Base-by-base conservation (phyloP, 2,888 invertebrate species). In the Alloplasta piceator region DNA sequence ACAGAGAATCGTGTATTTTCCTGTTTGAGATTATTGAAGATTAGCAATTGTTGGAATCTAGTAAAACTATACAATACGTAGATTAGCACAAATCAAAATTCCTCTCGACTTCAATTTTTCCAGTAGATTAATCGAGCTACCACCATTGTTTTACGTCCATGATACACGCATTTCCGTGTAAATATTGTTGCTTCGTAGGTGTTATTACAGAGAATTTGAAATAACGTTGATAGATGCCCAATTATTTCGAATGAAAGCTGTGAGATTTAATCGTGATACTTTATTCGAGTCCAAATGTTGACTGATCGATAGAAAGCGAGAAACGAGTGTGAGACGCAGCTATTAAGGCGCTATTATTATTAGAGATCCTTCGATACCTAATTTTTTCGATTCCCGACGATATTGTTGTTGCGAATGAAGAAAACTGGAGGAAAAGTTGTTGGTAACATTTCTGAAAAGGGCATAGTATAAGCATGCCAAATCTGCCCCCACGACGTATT, bases 271-370 rank as follows among this genome's bases (percentile, higher is more conserved):
- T 66, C 36, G 64, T 52, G 26, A 78, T 56, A 71, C 78, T 72
- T 74, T 70, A 58, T 26, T 71, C 39, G 39, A 58, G 39, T 63
- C 38, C n/a, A 39, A 14, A 72, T 58, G 48, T 41, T 58, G 39
- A 64, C 10, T 3, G 43, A 52, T 43, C 14, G 48, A 55, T 12
- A 36, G 38, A 38, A 39, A 55, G 50, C 3, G 6, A 6, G 26
- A 50, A n/a, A 26, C 5, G 5, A n/a, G 7, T 4, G 52, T 14
- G 74, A 68, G 48, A 12, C 6, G 50, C 55, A 50, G 41, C 41
- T 46, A 12, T 26, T 39, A 16, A 55, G 74, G 56, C 52, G 56
- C 76, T 63, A 72, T 76, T 7, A 60, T 73, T 60, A 74, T 73
- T 78, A 74, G 60, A 74, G 10, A 74, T 67, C 61, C 26, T 26